Base-by-base conservation (phyloP, 2,113 vertebrate species). In the Nanorana parkeri region DNA sequence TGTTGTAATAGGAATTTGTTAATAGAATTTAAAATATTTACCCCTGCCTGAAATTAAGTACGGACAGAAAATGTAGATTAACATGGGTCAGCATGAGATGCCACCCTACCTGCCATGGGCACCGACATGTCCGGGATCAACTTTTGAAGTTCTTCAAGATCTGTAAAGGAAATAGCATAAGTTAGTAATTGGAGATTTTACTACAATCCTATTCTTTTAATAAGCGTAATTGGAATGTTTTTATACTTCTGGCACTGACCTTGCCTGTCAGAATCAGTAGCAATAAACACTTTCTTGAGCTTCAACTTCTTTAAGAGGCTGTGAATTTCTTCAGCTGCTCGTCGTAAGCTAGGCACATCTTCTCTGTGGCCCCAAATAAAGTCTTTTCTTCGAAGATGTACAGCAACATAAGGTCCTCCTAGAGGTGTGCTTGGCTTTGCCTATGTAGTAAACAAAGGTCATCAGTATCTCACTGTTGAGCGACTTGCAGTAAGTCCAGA, bases 361-460 rank as follows among this genome's bases (percentile, higher is more conserved):
- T 96, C 95, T 87, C 96, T 90, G 90, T 99, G 98, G 32, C 97
- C 98, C 97, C 97, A 99, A 86, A 98, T 91, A 51, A 99, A 99
- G 86, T 99, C 98, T 84, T 94, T 99, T 47, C 97, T 93, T 58
- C 97, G 92, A 41, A 99, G 92, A 85, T 99, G 98, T 23, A 96
- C 96, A 0, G 90, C 97, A 1, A 99, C 91, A 84, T 98, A 98
- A 0, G 96, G 93, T 1, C 97, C 97, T 0, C 98, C 97, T 72
- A 89, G 87, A 5, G 96, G 94, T 23, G 92, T 94, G 77, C 96
- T 96, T 2, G 83, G 87, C 85, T 94, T 91, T 51, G 92, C 91
- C 98, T 99, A 54, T 5, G 56, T 6, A 67, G 8, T 15, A 36
- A 41, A 55, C 19, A 66, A 64, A 15, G 10, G 5, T 8, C 26